Conservation (phyloP, 2,797 vertebrate genomes). For the Megalops cyprinoides region DNA sequence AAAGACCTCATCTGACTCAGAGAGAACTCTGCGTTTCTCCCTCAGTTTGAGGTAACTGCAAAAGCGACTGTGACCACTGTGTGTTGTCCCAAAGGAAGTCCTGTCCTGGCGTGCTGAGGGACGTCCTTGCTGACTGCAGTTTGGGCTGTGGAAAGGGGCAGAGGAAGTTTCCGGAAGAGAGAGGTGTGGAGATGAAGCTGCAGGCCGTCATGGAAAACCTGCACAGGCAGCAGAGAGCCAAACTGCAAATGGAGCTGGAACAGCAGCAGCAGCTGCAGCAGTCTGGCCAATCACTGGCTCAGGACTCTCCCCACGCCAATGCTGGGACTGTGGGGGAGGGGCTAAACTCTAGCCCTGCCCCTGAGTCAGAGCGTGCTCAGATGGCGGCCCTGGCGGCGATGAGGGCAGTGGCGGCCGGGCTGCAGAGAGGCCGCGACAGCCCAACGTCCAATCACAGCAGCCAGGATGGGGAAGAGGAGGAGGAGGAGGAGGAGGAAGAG, state of each 20-base stretch:
- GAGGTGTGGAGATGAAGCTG: slow-evolving; percentile 86
- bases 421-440: slow-evolving; percentile 82
- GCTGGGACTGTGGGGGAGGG: slow-evolving; percentile 53
- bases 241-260: slow-evolving; percentile 82
- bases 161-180: background rate
- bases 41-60: no score
- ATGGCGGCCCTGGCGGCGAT: slow-evolving; percentile 91
- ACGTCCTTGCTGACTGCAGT: background rate
- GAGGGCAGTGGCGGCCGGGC: slow-evolving; percentile 87
- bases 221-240: slow-evolving; percentile 93
- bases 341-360: slow-evolving; percentile 60
- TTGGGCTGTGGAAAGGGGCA: no score
- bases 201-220: slow-evolving; percentile 98
- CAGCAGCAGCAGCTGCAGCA: slow-evolving; percentile 78
- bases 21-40: no score
- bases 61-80: no score
- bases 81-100: no score
- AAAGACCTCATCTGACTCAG: background rate
- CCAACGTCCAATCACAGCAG: slow-evolving; percentile 82
- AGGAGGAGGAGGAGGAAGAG: slow-evolving; percentile 57
- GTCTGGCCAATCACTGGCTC: slow-evolving; percentile 54
- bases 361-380: slow-evolving; percentile 84
- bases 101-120: background rate
- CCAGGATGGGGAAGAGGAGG: slow-evolving; percentile 70
- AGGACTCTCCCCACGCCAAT: background rate